phyloP scores from a whole-genome alignment of 2,113 vertebrate species.

The Ageneiosus marmoratus region DNA sequence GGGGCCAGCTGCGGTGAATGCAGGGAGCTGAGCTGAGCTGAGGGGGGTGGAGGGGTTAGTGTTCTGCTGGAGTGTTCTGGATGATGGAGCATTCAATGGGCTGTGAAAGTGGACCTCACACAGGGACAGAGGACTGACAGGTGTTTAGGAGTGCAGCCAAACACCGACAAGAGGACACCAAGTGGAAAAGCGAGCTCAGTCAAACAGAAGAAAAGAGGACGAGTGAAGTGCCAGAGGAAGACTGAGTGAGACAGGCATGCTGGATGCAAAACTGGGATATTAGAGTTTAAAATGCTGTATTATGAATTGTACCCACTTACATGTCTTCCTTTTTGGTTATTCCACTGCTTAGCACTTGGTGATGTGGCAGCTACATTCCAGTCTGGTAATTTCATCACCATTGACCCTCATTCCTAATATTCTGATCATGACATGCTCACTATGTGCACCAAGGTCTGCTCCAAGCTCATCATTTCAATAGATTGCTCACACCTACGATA shows the following conservation, averaged over 20 bases:
- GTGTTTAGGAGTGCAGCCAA: constrained; percentile 53
- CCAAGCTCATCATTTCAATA: background rate
- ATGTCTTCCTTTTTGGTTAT: background rate
- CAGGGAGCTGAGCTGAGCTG: constrained; percentile 16
- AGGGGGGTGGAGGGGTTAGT: background rate
- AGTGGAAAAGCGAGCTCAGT: constrained; percentile 32
- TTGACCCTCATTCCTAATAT: background rate
- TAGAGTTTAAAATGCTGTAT: too few species aligned
- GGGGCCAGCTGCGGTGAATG: constrained; percentile 55
- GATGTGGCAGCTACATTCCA: background rate
- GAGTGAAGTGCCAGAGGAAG: constrained; percentile 12
- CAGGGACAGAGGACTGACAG: constrained; percentile 57
- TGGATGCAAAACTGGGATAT: background rate
- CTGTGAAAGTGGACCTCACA: constrained; percentile 68
- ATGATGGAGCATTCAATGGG: constrained; percentile 72
- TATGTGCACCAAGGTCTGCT: background rate
- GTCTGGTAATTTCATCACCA: background rate
- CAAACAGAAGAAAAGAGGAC: constrained; percentile 36
- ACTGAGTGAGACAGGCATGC: background rate
- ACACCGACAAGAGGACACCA: constrained; percentile 46
- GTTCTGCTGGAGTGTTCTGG: constrained; percentile 61
- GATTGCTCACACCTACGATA: background rate
- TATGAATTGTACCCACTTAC: too few species aligned
- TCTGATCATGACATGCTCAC: background rate
- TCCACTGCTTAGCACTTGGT: background rate